A percentile compares a stretch with the other conserved stretches of the same genome.
Conservation (phyloP, 1,140 invertebrate genomes). For the Tetragnatha versicolor region DNA sequence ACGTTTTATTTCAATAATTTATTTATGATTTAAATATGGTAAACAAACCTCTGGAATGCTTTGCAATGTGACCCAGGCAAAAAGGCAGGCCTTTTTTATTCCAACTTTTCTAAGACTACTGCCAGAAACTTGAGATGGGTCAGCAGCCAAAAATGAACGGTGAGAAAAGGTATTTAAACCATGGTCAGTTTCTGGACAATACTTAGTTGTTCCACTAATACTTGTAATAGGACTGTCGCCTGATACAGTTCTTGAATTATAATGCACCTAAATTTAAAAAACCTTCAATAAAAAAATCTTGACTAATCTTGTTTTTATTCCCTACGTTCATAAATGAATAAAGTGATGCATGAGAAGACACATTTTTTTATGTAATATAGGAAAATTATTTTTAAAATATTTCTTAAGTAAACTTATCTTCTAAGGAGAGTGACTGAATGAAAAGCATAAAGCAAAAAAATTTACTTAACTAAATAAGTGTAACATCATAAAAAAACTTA, state of each 20-base stretch:
- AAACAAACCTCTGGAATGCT: constrained; percentile 81
- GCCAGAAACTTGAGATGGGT: constrained; percentile 24
- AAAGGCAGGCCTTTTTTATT: constrained; percentile 89
- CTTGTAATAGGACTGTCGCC: constrained; percentile 53
- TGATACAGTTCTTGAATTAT: constrained; percentile 60
- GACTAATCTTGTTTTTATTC: too few relatives aligned
- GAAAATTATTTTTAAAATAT: too few relatives aligned
- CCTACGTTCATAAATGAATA: too few relatives aligned
- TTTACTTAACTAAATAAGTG: neutral
- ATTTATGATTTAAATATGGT: neutral
- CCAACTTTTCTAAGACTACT: constrained; percentile 61
- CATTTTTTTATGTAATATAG: too few relatives aligned
- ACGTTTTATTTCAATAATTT: too few relatives aligned
- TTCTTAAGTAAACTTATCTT: too few relatives aligned
- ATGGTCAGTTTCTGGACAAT: constrained; percentile 12
- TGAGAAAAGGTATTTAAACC: neutral
- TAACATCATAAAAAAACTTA: neutral
- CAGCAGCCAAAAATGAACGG: constrained; percentile 33
- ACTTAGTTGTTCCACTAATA: constrained; percentile 26
- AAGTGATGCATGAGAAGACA: too few relatives aligned
- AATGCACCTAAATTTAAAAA: constrained; percentile 81
- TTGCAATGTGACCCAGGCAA: constrained; percentile 94
- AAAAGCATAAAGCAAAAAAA: neutral
- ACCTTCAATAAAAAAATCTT: neutral
- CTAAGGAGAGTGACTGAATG: neutral